A percentile compares a stretch with the other conserved stretches of the same genome.
Evolutionary conservation across 2,888 invertebrate genomes (phyloP).

Genomic region (Polyploca ridens): DNA sequence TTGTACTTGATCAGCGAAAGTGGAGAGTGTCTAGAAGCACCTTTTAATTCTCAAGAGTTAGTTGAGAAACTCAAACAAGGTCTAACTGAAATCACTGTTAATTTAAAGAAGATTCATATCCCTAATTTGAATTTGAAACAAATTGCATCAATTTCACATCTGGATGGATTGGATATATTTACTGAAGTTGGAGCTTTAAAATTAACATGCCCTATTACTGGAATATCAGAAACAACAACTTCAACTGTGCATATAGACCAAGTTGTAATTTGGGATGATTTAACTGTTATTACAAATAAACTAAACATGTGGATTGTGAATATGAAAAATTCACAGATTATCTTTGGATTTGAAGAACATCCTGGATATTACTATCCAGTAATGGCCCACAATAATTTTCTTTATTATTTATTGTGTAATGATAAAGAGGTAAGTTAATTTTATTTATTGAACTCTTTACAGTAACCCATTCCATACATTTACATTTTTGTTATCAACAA

Average conservation of each 20-base stretch:
- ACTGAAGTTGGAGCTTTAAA: constrained; percentile 45
- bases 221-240: constrained; percentile 47
- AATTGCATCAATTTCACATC: constrained; percentile 18
- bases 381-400: constrained; percentile 48
- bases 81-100: constrained; percentile 40
- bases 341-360: constrained; percentile 53
- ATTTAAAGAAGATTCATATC: constrained; percentile 48
- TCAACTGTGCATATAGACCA: constrained; percentile 41
- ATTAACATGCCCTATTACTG: constrained; percentile 61
- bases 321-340: constrained; percentile 47
- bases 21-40: constrained; percentile 57
- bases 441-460: too few relatives aligned
- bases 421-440: constrained; percentile 54
- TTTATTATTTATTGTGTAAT: constrained; percentile 64
- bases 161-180: constrained; percentile 52
- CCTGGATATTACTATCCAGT: constrained; percentile 57
- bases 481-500: too few relatives aligned
- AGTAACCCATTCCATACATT: too few relatives aligned
- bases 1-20: constrained; percentile 64
- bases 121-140: constrained; percentile 18
- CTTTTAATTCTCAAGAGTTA: constrained; percentile 48
- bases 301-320: constrained; percentile 65
- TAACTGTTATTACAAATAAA: constrained; percentile 50
- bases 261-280: constrained; percentile 58
- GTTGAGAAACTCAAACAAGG: constrained; percentile 43